These are phyloP conservation scores for Drosophila heteroneura DNA, from an alignment of 2,888 invertebrate species.

Conservation along the genomic window DNA sequence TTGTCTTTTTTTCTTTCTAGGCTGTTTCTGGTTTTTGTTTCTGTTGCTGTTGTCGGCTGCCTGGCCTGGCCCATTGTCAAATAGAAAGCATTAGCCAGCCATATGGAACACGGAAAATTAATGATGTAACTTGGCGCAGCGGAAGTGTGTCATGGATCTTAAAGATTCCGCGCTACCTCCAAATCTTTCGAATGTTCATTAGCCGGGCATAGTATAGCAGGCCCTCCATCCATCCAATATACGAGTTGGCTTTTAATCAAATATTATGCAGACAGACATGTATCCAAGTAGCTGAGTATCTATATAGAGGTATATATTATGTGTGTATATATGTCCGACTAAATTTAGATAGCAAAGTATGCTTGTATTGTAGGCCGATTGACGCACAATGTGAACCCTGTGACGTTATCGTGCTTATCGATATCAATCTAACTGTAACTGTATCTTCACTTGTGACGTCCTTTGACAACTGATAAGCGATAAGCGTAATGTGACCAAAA, in stretches of 20 bases:
- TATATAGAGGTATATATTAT: slow-evolving; percentile 17
- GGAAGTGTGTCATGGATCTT: slow-evolving; percentile 80
- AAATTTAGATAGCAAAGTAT: slow-evolving; percentile 60
- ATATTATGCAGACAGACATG: slow-evolving; percentile 42
- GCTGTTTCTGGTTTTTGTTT: slow-evolving; percentile 5
- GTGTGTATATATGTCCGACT: slow-evolving; percentile 43
- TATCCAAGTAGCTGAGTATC: slow-evolving; percentile 17
- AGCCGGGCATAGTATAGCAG: slow-evolving; percentile 43
- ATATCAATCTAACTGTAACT: slow-evolving; percentile 20
- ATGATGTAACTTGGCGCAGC: slow-evolving; percentile 77
- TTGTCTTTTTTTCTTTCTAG: slow-evolving; percentile 30
- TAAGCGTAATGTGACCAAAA: slow-evolving; percentile 19
- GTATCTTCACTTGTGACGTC: slow-evolving; percentile 48
- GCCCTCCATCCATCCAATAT: slow-evolving; percentile 23
- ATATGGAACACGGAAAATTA: slow-evolving; percentile 72
- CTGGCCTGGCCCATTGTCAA: slow-evolving; percentile 64
- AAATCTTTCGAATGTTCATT: slow-evolving; percentile 62
- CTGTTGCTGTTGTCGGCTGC: slow-evolving; percentile 2
- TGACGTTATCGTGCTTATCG: slow-evolving; percentile 72
- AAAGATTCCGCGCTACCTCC: slow-evolving; percentile 60
- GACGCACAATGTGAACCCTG: slow-evolving; percentile 70
- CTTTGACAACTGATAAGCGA: slow-evolving; percentile 44
- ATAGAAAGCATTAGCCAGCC: slow-evolving; percentile 66
- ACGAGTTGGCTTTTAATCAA: slow-evolving; percentile 59
- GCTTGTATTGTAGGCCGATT: slow-evolving; percentile 57